Evolutionary conservation across 2,113 vertebrate genomes (phyloP), one percentile per base, ranked within the genome.

Genomic region (Lophura nycthemera): DNA sequence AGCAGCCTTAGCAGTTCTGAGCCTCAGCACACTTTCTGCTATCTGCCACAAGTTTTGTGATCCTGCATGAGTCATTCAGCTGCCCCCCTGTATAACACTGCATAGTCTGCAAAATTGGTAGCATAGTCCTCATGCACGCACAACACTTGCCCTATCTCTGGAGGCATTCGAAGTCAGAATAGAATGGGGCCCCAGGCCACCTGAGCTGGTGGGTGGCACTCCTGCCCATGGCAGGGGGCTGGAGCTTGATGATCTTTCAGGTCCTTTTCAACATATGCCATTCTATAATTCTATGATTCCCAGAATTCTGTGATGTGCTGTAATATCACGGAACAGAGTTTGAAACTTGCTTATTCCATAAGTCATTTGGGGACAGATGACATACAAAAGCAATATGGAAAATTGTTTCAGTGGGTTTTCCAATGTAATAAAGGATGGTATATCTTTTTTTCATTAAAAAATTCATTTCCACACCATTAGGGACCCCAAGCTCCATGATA

Each of bases 291-390:
- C 47, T 24, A 9, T 27, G 27, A 54, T 30, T 83, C 45, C 27
- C 43, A 78, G 69, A 77, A 78, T 83, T 89, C 40, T 78, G 24
- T n/a, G 52, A 86, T 1, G 2, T 61, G 30, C 43, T 86, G 15
- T 59, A 77, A 30, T n/a, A 74, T 13, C 4, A 6, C 0, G 2
- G 67, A 91, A 83, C 38, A 78, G 67, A 83, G 48, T n/a, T 69
- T 81, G 61, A 89, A 92, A 83, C 57, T 25, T 81, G 30, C 69
- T 54, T 89, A 45, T 65, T 92, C 65, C 79, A 48, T 29, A 91
- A 95, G 96, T 93, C 91, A 95, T 95, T 16, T 91, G 66, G 96
- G 94, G 95, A 95, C 94, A 95, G 65, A 90, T 65, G 90, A 86
- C 83, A 74, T 16, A 76, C 82, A 95, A 95, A 86, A 90, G 73